These are phyloP conservation scores for Sitobion miscanthi DNA, from an alignment of 1,140 invertebrate species.

Conservation along the genomic window DNA sequence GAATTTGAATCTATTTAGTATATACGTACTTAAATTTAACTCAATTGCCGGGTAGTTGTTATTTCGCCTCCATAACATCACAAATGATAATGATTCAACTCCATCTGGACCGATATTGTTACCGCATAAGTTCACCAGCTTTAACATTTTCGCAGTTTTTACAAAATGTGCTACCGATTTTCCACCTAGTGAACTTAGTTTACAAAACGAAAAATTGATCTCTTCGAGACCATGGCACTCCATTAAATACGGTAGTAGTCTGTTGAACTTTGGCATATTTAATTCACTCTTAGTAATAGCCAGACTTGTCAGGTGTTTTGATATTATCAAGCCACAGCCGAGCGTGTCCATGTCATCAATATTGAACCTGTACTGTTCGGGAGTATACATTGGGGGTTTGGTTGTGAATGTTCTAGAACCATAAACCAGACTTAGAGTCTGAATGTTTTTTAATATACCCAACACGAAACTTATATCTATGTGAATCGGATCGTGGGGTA, in stretches of 20 bases:
- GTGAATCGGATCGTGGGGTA: background rate
- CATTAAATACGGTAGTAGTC: background rate
- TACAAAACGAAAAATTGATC: background rate
- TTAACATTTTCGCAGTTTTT: background rate
- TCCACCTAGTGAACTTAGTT: background rate
- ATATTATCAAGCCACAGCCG: background rate
- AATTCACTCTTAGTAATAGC: background rate
- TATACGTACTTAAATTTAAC: slow-evolving; percentile 24
- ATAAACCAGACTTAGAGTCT: background rate
- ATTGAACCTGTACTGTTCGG: background rate
- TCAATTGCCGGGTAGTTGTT: background rate
- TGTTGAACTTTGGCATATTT: background rate
- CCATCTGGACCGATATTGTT: background rate
- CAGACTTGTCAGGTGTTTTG: background rate
- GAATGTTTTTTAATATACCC: background rate
- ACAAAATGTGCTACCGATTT: background rate
- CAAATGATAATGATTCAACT: background rate
- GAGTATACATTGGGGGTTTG: background rate
- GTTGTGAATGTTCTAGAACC: background rate
- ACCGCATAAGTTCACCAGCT: background rate
- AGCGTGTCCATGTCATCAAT: slow-evolving; percentile 21
- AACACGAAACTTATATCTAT: background rate
- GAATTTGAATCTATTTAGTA: background rate
- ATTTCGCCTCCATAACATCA: background rate
- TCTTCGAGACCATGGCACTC: background rate